phyloP scores from a whole-genome alignment of 2,113 vertebrate genomes.

The Toxotes chatareus region DNA sequence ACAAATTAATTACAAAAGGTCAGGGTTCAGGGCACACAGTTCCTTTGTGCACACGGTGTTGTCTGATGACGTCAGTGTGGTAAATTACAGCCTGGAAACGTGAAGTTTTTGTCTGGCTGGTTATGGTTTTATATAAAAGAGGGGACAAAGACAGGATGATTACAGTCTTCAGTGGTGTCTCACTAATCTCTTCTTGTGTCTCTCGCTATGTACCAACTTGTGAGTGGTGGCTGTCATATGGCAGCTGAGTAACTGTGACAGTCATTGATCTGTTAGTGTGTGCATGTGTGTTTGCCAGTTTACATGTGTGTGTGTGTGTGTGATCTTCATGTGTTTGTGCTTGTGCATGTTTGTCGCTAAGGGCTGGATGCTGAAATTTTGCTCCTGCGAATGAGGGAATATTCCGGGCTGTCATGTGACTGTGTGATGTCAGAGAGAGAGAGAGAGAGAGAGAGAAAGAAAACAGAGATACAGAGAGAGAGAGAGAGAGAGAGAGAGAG shows the following conservation, averaged over 20 bases:
- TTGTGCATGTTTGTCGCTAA: constrained; percentile 58
- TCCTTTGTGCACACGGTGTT: not conserved
- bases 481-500: constrained; percentile 52
- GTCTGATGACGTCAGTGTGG: not conserved
- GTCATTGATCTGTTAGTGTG: constrained; percentile 42
- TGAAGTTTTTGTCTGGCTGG: not conserved
- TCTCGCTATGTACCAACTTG: constrained; percentile 48
- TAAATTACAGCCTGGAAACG: not conserved
- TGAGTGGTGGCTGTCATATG: constrained; percentile 56
- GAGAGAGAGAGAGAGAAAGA: constrained; percentile 60
- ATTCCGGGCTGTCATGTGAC: constrained; percentile 72
- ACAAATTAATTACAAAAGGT: not conserved
- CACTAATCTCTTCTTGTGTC: constrained; percentile 34
- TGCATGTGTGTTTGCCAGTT: not conserved
- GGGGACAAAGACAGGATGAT: constrained; percentile 11
- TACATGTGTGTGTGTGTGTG: constrained; percentile 7
- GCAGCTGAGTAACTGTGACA: constrained; percentile 53
- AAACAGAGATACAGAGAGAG: constrained; percentile 13
- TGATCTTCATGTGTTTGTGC: constrained; percentile 33
- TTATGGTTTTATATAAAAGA: not conserved
- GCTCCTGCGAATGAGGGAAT: constrained; percentile 79
- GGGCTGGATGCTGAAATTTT: constrained; percentile 69
- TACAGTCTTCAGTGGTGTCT: constrained; percentile 29
- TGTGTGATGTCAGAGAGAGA: constrained; percentile 80
- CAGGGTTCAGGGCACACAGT: not conserved